phyloP scores from a whole-genome alignment of 2,888 invertebrate species.

The Arctia plantaginis region DNA sequence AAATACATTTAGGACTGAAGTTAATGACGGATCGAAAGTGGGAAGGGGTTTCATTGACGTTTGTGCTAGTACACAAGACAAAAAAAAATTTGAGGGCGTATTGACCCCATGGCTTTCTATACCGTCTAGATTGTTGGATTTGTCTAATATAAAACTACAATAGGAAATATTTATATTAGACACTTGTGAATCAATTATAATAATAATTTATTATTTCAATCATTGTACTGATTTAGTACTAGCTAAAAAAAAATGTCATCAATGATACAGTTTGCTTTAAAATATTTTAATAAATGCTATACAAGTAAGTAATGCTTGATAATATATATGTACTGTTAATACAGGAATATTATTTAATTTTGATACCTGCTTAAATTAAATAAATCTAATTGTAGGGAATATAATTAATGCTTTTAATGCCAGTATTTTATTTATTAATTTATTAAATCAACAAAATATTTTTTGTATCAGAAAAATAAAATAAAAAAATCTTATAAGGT shows the following conservation, averaged over 20 bases:
- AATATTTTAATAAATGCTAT: background rate
- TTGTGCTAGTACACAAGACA: background rate
- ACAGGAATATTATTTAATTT: background rate
- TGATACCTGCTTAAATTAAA: background rate
- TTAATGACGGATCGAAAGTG: background rate
- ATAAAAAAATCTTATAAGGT: background rate
- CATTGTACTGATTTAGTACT: background rate
- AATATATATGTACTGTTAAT: background rate
- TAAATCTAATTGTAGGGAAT: background rate
- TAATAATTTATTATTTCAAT: background rate
- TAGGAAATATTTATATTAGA: background rate
- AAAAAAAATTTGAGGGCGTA: background rate
- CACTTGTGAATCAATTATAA: background rate
- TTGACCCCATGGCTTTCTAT: background rate
- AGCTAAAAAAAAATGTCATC: background rate
- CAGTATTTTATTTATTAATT: conserved; percentile 11
- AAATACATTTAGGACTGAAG: background rate
- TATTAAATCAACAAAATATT: background rate
- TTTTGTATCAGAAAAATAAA: background rate
- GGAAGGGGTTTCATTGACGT: background rate
- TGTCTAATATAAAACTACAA: background rate
- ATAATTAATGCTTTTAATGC: conserved; percentile 19
- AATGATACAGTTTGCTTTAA: background rate
- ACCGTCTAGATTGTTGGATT: too few relatives aligned
- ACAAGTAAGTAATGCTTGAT: background rate